Percentiles rank a stretch among this genome's conserved stretches.
These are phyloP conservation scores for Agrilus cyanescens DNA, from an alignment of 2,888 invertebrate genomes.

Conservation along the genomic window DNA sequence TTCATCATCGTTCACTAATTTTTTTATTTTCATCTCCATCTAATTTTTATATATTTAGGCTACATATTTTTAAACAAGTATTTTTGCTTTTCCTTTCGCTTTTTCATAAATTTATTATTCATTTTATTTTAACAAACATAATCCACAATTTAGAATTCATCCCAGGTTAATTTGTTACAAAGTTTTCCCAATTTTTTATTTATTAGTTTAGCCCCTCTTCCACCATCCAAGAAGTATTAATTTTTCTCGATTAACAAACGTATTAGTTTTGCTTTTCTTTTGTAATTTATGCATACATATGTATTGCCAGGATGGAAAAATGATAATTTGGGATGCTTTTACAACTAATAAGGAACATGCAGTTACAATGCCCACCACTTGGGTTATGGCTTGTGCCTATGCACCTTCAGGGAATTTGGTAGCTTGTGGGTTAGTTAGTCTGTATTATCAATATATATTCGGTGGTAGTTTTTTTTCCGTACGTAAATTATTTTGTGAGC, in stretches of 20 bases:
- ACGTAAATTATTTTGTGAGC: neutral
- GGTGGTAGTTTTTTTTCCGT: neutral
- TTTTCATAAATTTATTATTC: no score
- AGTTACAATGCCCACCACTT: slow-evolving; percentile 92
- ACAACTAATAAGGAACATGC: slow-evolving; percentile 95
- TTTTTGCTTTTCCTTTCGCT: no score
- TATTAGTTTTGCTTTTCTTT: neutral
- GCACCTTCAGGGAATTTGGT: slow-evolving; percentile 88
- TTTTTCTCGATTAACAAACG: neutral
- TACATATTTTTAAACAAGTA: no score
- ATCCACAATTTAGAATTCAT: no score
- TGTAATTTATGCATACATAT: neutral
- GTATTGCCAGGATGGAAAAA: slow-evolving; percentile 76
- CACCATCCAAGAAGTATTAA: no score
- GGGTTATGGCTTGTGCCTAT: slow-evolving; percentile 97
- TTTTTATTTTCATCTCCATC: no score
- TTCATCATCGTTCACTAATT: no score
- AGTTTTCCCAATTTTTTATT: no score
- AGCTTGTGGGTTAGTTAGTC: slow-evolving; percentile 67
- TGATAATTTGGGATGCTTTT: slow-evolving; percentile 98
- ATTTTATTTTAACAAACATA: no score
- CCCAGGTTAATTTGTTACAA: no score
- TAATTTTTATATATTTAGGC: no score
- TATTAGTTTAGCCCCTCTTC: no score
- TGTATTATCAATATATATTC: slow-evolving; percentile 26